Evolutionary conservation across 35 echinoderm and acorn worm genomes (phyloP), one percentile per base, ranked within the genome.

Genomic region (Ptychodera flava): DNA sequence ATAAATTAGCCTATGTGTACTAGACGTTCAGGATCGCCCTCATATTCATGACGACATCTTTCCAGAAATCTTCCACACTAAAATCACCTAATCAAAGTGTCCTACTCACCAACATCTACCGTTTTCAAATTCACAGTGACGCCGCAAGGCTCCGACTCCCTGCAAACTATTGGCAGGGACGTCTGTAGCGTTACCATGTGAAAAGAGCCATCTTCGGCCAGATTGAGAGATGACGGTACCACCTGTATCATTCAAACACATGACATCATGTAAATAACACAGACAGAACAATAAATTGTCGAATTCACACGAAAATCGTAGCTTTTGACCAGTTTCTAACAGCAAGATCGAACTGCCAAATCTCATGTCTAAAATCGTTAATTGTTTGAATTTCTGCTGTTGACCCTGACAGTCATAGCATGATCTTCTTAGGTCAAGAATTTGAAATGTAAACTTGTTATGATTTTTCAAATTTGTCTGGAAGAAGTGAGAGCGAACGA

Each of bases 171-270:
- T 2, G 96, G 96, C 29, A 99, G 79, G 16, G 90, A 88, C 78
- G 93, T 99, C 80, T 99, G 85, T 84, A 99, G 94, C 22, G 87
- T 92, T 0, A 99, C 37, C 30, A 92, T 84, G 83, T 99, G 93
- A 32, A 45, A 80, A 29, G 88, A 45, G 10, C 90, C 90, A 80
- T 94, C 87, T 77, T 99, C 96, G 16, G 88, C 81, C n/a, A 99
- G 87, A 35, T 91, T 87, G n/a, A 99, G n/a, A 35, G 31, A 85
- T 36, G 33, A 81, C 29, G 96, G 93, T 31, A 89, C 87, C 31
- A 99, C 88, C 96, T 99, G 82, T 1, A 87, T 0, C n/a, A 85
- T 38, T 32, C 78, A 85, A 79, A 6, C 6, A 1, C 78, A 28
- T 30, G 1, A 82, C 15, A 32, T 33, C 22, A 82, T 22, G 6